These are phyloP conservation scores for Neria commutata DNA, from an alignment of 2,888 invertebrate species.

Conservation along the genomic window DNA sequence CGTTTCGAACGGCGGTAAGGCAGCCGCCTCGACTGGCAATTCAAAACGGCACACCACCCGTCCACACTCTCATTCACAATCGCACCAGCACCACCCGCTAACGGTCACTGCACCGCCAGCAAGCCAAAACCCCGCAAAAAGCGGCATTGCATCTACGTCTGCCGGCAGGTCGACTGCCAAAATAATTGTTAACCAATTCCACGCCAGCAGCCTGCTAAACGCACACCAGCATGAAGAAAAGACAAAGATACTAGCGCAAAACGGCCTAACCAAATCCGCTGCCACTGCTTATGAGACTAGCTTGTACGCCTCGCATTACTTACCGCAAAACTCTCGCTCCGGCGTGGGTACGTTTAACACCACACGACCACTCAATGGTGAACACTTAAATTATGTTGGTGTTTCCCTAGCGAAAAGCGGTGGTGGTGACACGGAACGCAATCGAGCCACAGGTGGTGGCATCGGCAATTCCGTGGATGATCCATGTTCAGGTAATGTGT, in stretches of 20 bases:
- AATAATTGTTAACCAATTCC: constrained; percentile 59
- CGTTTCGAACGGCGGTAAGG: constrained; percentile 35
- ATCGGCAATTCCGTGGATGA: constrained; percentile 55
- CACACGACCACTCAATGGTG: constrained; percentile 28
- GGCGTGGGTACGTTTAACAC: no score
- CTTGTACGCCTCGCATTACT: constrained; percentile 51
- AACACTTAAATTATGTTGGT: constrained; percentile 40
- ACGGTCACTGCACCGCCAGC: constrained; percentile 11
- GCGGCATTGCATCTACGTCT: constrained; percentile 4
- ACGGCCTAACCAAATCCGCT: constrained; percentile 52
- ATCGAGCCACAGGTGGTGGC: constrained; percentile 19
- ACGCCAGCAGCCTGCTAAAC: constrained; percentile 56
- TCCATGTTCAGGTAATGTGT: constrained; percentile 48
- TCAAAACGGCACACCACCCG: constrained; percentile 31
- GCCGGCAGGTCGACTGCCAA: constrained; percentile 41
- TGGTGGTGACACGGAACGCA: constrained; percentile 17
- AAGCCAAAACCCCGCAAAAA: constrained; percentile 8
- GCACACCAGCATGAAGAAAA: constrained; percentile 51
- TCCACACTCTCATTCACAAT: constrained; percentile 13
- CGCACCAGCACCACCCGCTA: constrained; percentile 13
- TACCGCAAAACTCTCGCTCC: constrained; percentile 34
- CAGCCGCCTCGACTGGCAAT: constrained; percentile 19
- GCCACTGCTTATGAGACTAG: constrained; percentile 52
- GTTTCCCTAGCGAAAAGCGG: constrained; percentile 40
- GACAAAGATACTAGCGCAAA: constrained; percentile 50